Evolutionary conservation across 2,888 invertebrate species (phyloP).

Genomic region (Cephus pygmeus): DNA sequence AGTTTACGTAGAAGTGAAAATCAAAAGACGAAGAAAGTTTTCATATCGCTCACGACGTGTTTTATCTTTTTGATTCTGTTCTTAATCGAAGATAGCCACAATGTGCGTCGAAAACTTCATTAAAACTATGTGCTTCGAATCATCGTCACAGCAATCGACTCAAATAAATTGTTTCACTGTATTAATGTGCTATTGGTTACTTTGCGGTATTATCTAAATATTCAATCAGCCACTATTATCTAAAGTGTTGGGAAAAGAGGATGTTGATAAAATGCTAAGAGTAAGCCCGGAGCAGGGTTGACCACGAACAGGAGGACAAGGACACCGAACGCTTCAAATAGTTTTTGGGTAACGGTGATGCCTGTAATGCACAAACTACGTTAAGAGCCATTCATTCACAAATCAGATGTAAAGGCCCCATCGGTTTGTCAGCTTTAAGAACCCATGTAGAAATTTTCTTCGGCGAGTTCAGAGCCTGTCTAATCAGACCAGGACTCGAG

Average conservation of each 20-base stretch:
- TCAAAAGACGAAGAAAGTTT: too few species aligned
- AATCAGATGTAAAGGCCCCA: not conserved
- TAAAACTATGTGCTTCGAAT: too few species aligned
- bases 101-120: too few species aligned
- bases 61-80: too few species aligned
- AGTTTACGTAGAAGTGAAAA: too few species aligned
- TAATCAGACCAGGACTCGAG: not conserved
- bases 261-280: not conserved
- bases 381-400: not conserved
- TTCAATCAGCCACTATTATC: not conserved
- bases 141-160: not conserved
- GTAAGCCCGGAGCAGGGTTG: not conserved
- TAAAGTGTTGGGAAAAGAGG: not conserved
- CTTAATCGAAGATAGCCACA: too few species aligned
- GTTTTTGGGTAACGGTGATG: not conserved
- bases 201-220: not conserved
- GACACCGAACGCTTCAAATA: not conserved
- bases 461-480: not conserved
- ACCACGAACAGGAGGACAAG: not conserved
- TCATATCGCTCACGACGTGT: too few species aligned
- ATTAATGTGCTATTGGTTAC: not conserved
- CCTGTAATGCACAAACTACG: not conserved
- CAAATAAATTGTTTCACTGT: not conserved
- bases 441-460: not conserved
- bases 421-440: not conserved